Conservation (phyloP, 1,140 invertebrate genomes). For the Penaeus vannamei region DNA sequence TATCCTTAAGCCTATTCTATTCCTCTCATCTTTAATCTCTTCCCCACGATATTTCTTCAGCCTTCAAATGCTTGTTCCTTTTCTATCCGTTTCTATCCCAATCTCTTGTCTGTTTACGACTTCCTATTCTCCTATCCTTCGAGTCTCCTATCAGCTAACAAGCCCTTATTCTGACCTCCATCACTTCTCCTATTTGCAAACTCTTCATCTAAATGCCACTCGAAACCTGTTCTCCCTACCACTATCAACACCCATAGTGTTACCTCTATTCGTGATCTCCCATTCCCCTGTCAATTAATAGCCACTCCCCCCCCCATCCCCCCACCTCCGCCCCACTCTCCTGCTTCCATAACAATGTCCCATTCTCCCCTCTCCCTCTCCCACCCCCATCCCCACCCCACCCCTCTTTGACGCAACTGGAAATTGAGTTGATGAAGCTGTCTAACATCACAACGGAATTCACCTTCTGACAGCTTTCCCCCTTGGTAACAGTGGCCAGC, state of each 20-base stretch:
- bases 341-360: no score
- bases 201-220: background rate
- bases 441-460: no score
- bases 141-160: background rate
- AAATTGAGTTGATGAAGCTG: no score
- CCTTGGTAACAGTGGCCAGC: no score
- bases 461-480: no score
- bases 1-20: background rate
- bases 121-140: background rate
- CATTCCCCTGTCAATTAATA: background rate
- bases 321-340: background rate
- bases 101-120: background rate
- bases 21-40: background rate
- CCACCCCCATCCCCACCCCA: no score
- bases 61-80: background rate
- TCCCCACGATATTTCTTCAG: background rate
- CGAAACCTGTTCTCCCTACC: background rate
- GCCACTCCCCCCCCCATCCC: background rate
- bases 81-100: conserved; percentile 10
- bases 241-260: background rate
- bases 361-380: no score
- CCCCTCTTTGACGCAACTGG: no score
- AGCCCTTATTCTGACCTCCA: background rate
- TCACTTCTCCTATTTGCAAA: no score
- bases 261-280: background rate